Percentiles rank a stretch among this genome's conserved stretches.
phyloP scores from a whole-genome alignment of 2,888 invertebrate genomes.

The Busseola fusca region DNA sequence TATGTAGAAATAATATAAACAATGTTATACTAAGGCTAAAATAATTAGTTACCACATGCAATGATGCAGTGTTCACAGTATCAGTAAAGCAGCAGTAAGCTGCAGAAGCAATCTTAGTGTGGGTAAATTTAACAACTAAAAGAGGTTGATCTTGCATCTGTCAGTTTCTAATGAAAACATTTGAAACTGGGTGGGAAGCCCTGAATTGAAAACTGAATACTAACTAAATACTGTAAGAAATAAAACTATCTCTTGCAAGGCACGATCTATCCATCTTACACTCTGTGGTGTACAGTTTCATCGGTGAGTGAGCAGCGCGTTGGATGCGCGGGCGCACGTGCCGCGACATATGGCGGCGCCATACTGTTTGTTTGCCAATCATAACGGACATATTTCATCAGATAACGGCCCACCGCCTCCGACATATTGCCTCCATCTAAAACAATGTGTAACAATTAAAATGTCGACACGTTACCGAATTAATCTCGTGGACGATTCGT shows the following conservation, averaged over 20 bases:
- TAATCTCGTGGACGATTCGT: conserved; percentile 73
- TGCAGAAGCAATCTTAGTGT: background rate
- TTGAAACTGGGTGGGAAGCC: background rate
- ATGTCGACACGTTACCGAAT: conserved; percentile 74
- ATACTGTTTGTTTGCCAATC: conserved; percentile 89
- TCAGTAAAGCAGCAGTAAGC: background rate
- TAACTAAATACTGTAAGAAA: background rate
- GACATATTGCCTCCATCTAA: conserved; percentile 84
- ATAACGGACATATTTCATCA: conserved; percentile 89
- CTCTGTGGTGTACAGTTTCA: conserved; percentile 78
- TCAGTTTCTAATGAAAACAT: no score
- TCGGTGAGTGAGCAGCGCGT: conserved; percentile 85
- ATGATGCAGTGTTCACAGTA: background rate
- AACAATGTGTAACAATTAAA: conserved; percentile 86
- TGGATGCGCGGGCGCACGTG: conserved; percentile 85
- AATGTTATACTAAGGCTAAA: no score
- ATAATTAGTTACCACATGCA: no score
- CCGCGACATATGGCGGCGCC: conserved; percentile 88
- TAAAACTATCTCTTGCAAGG: background rate
- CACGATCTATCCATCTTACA: conserved; percentile 35
- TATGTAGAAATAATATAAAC: background rate
- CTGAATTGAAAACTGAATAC: background rate
- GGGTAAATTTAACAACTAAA: background rate
- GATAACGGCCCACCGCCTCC: conserved; percentile 86
- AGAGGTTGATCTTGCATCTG: no score